Conservation (phyloP, 2,797 vertebrate genomes). For the Brachyrhaphis roseni region DNA sequence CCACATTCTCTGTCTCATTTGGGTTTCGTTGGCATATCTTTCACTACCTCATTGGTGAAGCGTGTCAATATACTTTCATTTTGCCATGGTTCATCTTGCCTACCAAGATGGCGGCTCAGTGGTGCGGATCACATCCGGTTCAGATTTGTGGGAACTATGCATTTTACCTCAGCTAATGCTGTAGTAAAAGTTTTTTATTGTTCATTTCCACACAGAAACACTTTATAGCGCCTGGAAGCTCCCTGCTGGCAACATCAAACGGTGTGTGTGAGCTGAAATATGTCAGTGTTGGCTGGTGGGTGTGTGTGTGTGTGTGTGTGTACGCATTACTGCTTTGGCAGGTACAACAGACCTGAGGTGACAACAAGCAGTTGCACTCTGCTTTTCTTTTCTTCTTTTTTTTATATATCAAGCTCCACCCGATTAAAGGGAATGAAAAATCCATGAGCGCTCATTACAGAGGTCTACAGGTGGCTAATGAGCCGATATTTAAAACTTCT, state of each 20-base stretch:
- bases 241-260: conserved; percentile 44
- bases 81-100: no score
- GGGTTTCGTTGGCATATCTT: no score
- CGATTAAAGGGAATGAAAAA: conserved; percentile 72
- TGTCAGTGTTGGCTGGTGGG: conserved; percentile 9
- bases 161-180: no score
- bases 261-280: conserved; percentile 26
- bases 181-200: no score
- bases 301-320: conserved; percentile 7
- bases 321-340: conserved; percentile 48
- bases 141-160: no score
- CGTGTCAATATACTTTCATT: no score
- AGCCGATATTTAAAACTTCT: conserved; percentile 75
- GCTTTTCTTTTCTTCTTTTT: conserved; percentile 37
- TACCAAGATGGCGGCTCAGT: no score
- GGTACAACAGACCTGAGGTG: conserved; percentile 58
- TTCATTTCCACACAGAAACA: neutral
- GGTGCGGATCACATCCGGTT: no score
- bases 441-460: conserved; percentile 69
- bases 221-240: conserved; percentile 10
- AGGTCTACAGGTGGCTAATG: conserved; percentile 74
- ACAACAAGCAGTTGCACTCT: conserved; percentile 54
- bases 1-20: no score
- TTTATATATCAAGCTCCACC: conserved; percentile 40
- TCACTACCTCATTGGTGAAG: no score